phyloP scores from a whole-genome alignment of 2,888 invertebrate genomes.

The Tribolium freemani region DNA sequence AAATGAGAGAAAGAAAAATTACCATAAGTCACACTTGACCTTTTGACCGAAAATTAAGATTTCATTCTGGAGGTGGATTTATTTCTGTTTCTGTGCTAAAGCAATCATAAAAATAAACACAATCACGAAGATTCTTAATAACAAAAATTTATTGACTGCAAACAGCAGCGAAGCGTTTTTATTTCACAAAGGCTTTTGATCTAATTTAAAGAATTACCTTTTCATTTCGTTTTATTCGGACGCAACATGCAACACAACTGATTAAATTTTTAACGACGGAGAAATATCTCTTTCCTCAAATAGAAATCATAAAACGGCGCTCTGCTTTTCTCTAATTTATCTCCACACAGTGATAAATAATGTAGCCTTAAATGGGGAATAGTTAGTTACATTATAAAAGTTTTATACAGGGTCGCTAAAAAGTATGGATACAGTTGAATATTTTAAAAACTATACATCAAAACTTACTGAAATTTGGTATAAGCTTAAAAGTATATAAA shows the following conservation, averaged over 20 bases:
- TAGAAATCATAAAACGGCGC: no score
- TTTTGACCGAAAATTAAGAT: neutral
- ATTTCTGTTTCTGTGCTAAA: neutral
- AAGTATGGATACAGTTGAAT: no score
- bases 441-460: no score
- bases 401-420: no score
- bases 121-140: neutral
- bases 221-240: neutral
- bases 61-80: neutral
- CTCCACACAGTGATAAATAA: no score
- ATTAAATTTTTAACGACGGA: neutral
- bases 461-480: no score
- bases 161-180: neutral
- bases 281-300: no score
- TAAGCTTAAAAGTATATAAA: no score
- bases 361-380: no score
- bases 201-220: neutral
- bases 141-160: neutral
- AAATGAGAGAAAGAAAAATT: neutral
- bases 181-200: neutral
- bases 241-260: neutral
- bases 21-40: slow-evolving; percentile 20
- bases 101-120: slow-evolving; percentile 1
- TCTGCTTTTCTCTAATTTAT: no score
- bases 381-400: no score